Evolutionary conservation across 2,113 vertebrate genomes (phyloP), one percentile per base, ranked within the genome.

Genomic region (Hypocryptadius cinnamomeus): DNA sequence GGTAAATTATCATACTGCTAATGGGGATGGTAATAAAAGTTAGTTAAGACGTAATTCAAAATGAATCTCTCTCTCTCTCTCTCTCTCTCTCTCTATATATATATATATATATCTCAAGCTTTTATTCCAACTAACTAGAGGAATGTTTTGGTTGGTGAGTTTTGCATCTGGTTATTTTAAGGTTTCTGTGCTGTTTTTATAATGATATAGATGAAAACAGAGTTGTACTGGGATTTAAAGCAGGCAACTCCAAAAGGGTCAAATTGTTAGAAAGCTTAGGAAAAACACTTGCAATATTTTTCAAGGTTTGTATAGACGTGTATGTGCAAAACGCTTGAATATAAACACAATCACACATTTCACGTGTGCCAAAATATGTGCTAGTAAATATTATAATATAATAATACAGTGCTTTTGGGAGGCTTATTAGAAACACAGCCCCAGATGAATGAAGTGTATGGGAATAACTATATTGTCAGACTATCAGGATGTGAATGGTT

Each of bases 381-480:
- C 78, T 95, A 82, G 70, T 94, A 94, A 95, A 87, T 89, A 69
- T 89, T 96, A n/a, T n/a, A n/a, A n/a, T n/a, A n/a, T n/a, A n/a
- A n/a, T n/a, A n/a, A n/a, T n/a, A 92, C 70, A 76, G 45, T 76
- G 70, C 91, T 95, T 96, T 95, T 69, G 86, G 92, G 91, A 95
- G 65, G 10, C 11, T 79, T 76, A 27, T 27, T 91, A 59, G 89
- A 95, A 96, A 91, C 80, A 82, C 45, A 85, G 9, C 69, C 73
- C 78, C 66, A 89, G 70, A 92, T 89, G 84, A 89, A 59, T 50
- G 28, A 95, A 59, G 70, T 82, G 54, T 79, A 40, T 65, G 65
- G 56, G 63, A 96, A 63, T 92, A 82, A 89, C 61, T 60, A 17
- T 66, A 77, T 83, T 85, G 54, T 85, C 81, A 96, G 63, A 59